A percentile compares a stretch with the other conserved stretches of the same genome.
phyloP scores from a whole-genome alignment of 1,140 invertebrate species.

The Bombus haemorrhoidalis region DNA sequence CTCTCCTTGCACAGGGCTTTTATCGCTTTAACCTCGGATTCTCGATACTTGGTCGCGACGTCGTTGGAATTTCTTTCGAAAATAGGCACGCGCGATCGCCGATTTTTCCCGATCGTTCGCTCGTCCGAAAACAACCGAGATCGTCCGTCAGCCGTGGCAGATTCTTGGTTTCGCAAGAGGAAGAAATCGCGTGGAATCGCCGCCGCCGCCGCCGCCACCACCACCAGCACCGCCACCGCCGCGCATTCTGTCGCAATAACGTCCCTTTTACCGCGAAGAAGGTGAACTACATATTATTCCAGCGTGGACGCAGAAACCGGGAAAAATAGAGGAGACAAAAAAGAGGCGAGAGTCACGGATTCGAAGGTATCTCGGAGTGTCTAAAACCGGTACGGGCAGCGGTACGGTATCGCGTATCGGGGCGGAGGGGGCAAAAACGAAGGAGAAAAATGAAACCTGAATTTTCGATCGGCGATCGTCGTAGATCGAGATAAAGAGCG shows the following conservation, averaged over 20 bases:
- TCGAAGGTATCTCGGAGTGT: constrained; percentile 46
- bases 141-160: too few species aligned
- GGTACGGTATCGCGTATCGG: constrained; percentile 44
- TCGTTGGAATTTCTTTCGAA: constrained; percentile 35
- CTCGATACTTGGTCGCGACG: constrained; percentile 20
- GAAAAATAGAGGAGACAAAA: constrained; percentile 5
- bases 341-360: constrained; percentile 19
- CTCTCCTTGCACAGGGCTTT: neutral
- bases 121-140: too few species aligned
- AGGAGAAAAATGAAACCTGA: constrained; percentile 49
- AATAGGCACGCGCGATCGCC: too few species aligned
- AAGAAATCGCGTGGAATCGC: neutral
- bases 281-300: constrained; percentile 52
- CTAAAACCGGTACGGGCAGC: constrained; percentile 48
- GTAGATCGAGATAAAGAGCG: constrained; percentile 62
- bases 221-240: too few species aligned
- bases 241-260: neutral
- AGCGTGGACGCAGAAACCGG: constrained; percentile 22
- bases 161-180: neutral
- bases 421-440: constrained; percentile 11
- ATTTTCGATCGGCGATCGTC: constrained; percentile 60
- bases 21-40: constrained; percentile 3
- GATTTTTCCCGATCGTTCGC: too few species aligned
- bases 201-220: too few species aligned
- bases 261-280: constrained; percentile 15